Conservation (phyloP, 2,888 invertebrate species). For the Rotaria magnacalcarata region DNA sequence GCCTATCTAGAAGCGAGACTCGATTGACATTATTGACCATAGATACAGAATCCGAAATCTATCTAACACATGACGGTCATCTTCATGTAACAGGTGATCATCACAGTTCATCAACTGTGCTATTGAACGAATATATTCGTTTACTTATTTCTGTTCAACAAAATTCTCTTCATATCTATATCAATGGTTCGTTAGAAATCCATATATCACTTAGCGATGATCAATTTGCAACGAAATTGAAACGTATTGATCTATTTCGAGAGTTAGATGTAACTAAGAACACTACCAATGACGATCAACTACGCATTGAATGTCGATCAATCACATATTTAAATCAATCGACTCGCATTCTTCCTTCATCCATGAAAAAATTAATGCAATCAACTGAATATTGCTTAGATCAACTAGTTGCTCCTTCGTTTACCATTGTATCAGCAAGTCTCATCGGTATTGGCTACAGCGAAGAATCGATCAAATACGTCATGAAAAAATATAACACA, state of each 20-base stretch:
- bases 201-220: background rate
- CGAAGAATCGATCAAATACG: background rate
- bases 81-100: background rate
- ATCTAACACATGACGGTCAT: background rate
- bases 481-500: background rate
- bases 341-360: background rate
- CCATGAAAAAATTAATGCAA: background rate
- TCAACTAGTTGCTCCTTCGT: background rate
- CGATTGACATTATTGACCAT: background rate
- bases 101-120: background rate
- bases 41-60: background rate
- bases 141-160: background rate
- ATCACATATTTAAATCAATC: background rate
- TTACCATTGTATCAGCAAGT: background rate
- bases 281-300: background rate
- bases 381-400: background rate
- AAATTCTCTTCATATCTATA: background rate
- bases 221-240: background rate
- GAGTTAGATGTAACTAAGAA: background rate
- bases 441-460: background rate
- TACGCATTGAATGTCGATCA: constrained; percentile 3
- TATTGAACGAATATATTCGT: background rate
- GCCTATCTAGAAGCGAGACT: too few relatives aligned
- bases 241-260: background rate
- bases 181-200: background rate